Conservation (phyloP, 2,113 vertebrate species). For the Ctenomys sociabilis region DNA sequence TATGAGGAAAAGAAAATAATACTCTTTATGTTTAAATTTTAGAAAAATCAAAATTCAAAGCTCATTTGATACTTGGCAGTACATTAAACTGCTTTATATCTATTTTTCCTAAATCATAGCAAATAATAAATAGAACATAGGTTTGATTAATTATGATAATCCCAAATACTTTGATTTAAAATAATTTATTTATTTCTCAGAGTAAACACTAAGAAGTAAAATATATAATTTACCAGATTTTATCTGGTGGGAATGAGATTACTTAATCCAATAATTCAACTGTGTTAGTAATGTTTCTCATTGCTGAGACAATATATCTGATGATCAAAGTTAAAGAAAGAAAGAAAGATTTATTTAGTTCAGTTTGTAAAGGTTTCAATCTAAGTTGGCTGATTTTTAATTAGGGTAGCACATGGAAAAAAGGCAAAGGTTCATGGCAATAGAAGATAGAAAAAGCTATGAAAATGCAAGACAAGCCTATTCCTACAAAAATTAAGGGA, state of each 20-base stretch:
- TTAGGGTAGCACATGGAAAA: too few species aligned
- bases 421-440: background rate
- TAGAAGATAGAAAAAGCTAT: background rate
- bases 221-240: background rate
- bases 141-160: background rate
- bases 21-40: background rate
- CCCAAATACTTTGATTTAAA: background rate
- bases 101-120: constrained; percentile 33
- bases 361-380: background rate
- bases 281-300: background rate
- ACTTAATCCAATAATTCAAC: background rate
- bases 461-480: background rate
- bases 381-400: background rate
- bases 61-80: background rate
- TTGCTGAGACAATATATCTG: background rate
- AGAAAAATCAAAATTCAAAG: background rate
- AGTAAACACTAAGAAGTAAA: background rate
- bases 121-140: background rate
- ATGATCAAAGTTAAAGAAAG: background rate
- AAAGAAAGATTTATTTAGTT: background rate
- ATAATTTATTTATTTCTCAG: background rate
- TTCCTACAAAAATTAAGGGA: background rate
- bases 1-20: background rate
- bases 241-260: background rate
- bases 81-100: constrained; percentile 14